Percentiles rank a stretch among this genome's conserved stretches.
These are phyloP conservation scores for Ligdia adustata DNA, from an alignment of 2,888 invertebrate species.

Conservation along the genomic window DNA sequence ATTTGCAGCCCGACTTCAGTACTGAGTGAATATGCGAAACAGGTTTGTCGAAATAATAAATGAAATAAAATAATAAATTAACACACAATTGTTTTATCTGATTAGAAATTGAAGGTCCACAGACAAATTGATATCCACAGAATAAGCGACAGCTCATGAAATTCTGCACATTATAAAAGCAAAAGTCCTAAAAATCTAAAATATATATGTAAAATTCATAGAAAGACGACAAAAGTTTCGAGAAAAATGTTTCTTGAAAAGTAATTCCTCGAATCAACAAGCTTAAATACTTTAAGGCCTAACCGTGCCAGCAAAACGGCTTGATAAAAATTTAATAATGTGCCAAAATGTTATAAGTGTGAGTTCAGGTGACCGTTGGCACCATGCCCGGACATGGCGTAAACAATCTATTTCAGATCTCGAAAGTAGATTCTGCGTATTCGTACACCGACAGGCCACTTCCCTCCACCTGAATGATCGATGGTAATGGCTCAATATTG, in stretches of 20 bases:
- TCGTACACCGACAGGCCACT: slow-evolving; percentile 55
- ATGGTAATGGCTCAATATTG: slow-evolving; percentile 32
- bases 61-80: too few relatives aligned
- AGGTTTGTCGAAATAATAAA: slow-evolving; percentile 54
- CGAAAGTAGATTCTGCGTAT: slow-evolving; percentile 65
- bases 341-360: slow-evolving; percentile 72
- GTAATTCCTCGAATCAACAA: background rate
- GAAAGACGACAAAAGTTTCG: too few relatives aligned
- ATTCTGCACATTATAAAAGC: too few relatives aligned
- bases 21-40: slow-evolving; percentile 32
- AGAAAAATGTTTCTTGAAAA: background rate
- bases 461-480: slow-evolving; percentile 41
- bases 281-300: slow-evolving; percentile 19
- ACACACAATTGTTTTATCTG: too few relatives aligned
- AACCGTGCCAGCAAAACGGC: slow-evolving; percentile 46
- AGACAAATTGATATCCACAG: too few relatives aligned
- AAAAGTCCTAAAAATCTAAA: too few relatives aligned
- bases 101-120: too few relatives aligned
- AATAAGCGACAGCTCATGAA: too few relatives aligned
- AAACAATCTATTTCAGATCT: slow-evolving; percentile 81
- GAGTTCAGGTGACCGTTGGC: slow-evolving; percentile 77
- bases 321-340: slow-evolving; percentile 66
- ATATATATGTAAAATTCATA: too few relatives aligned
- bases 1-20: slow-evolving; percentile 46
- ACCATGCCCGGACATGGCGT: slow-evolving; percentile 71